Evolutionary conservation across 2,113 vertebrate genomes (phyloP), one percentile per base, ranked within the genome.

Genomic region (Rhabdornis inornatus): DNA sequence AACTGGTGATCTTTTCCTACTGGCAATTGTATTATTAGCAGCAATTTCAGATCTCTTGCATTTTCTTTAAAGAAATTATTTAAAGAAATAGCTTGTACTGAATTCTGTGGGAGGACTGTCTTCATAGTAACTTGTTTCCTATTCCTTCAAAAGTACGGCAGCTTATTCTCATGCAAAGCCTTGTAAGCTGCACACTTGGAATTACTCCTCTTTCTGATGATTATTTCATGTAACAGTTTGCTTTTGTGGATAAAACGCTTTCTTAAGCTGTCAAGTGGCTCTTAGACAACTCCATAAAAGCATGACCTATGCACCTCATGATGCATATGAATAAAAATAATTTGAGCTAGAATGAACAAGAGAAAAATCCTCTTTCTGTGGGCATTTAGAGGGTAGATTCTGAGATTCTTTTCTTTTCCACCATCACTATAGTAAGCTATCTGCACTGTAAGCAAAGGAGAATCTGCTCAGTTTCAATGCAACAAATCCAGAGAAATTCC

Each of bases 231-330:
- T 57, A 93, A 85, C 40, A 90, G 64, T 74, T 91, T 90, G 75
- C 71, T 92, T 93, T 59, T 90, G 87, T 83, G 76, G 90, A 61
- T 63, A 90, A 91, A 95, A 95, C 59, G 57, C 84, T 93, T 94
- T 90, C 78, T 93, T 90, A 88, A 63, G 50, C 79, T 86, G 82
- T 94, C 78, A 55, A 69, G 50, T 63, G 49, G 13, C 88, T 72
- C 87, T 85, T 23, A 77, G 39, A 66, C n/a, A 45, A 35, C 71
- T 89, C 69, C 77, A 60, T 83, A 94, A 90, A 78, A 77, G 63
- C 0, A 4, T 78, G 84, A 93, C 85, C 85, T 78, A 39, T 78
- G 52, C 52, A 75, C 71, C 64, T 86, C 39, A 71, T 52, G 42
- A 77, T 83, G 61, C 71, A 60, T 68, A 83, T 49, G 69, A 92